Percentiles rank a stretch among this genome's conserved stretches.
Evolutionary conservation across 2,888 invertebrate genomes (phyloP).

Genomic region (Andrena haemorrhoa): DNA sequence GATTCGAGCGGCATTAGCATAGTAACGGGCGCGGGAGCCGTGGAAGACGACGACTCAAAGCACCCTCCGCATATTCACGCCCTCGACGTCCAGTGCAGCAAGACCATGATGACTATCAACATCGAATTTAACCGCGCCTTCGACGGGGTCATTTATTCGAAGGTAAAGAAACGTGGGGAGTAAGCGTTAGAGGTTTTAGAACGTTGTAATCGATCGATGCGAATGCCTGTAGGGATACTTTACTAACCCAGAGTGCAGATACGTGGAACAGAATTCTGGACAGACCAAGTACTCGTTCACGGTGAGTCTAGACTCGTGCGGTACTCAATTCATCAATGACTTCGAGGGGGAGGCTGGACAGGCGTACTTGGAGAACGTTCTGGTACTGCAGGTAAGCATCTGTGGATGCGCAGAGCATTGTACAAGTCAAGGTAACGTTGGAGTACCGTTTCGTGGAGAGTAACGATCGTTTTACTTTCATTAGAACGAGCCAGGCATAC

Average conservation of each 20-base stretch:
- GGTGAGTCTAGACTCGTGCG: conserved; percentile 91
- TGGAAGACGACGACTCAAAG: conserved; percentile 87
- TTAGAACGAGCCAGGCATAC: conserved; percentile 91
- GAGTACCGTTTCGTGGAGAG: no score
- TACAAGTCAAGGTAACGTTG: not conserved
- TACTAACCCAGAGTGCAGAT: conserved; percentile 89
- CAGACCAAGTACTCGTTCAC: conserved; percentile 90
- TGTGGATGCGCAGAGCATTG: not conserved
- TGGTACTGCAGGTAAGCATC: conserved; percentile 86
- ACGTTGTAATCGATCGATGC: not conserved
- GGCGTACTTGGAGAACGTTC: conserved; percentile 92
- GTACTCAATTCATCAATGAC: conserved; percentile 92
- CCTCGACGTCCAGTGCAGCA: conserved; percentile 91
- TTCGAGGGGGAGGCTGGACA: conserved; percentile 91
- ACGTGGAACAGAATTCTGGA: conserved; percentile 90
- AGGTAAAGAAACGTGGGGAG: conserved; percentile 83
- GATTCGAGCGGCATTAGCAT: not conserved
- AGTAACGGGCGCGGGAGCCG: not conserved
- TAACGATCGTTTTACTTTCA: not conserved
- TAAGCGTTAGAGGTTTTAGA: not conserved
- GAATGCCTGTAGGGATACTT: conserved; percentile 86
- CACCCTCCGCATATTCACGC: conserved; percentile 92
- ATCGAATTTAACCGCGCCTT: conserved; percentile 92
- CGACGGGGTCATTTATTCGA: conserved; percentile 93
- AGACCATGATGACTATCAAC: conserved; percentile 93